Evolutionary conservation across 1,140 invertebrate species (phyloP).

Genomic region (Drosophila bocki): DNA sequence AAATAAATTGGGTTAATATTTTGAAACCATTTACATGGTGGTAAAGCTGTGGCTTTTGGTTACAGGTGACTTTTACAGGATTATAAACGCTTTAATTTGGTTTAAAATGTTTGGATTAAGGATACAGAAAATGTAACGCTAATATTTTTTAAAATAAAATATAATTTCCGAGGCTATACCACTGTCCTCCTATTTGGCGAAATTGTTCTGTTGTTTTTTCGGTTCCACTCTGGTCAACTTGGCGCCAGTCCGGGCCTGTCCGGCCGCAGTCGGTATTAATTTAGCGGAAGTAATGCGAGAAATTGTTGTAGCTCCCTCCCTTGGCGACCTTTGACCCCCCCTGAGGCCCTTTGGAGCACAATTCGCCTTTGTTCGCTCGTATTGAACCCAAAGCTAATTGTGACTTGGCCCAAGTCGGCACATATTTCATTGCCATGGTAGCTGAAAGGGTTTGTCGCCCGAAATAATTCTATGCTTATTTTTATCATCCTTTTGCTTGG

Average conservation of each 20-base stretch:
- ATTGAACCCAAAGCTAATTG: conserved; percentile 64
- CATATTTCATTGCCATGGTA: conserved; percentile 50
- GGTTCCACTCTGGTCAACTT: conserved; percentile 45
- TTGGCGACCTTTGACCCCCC: conserved; percentile 10
- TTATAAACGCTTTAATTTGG: neutral
- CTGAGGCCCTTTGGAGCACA: conserved; percentile 6
- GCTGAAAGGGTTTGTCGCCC: conserved; percentile 51
- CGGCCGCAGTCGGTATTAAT: conserved; percentile 83
- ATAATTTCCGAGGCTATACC: neutral
- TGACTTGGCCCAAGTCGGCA: conserved; percentile 34
- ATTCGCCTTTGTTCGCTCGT: conserved; percentile 45
- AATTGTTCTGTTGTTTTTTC: conserved; percentile 41
- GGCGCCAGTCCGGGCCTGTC: conserved; percentile 58
- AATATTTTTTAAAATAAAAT: neutral
- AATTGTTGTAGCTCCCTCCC: conserved; percentile 63
- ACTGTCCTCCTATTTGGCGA: conserved; percentile 25
- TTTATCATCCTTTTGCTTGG: conserved; percentile 77
- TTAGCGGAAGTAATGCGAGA: conserved; percentile 84
- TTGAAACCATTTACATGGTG: neutral
- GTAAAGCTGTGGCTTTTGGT: neutral
- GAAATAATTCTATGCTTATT: conserved; percentile 45
- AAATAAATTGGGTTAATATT: conserved; percentile 9
- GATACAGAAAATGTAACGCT: neutral
- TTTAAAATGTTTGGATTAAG: neutral
- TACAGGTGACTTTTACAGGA: neutral